phyloP scores from a whole-genome alignment of 92 coral and sea anemone species.

The Paramuricea clavata region DNA sequence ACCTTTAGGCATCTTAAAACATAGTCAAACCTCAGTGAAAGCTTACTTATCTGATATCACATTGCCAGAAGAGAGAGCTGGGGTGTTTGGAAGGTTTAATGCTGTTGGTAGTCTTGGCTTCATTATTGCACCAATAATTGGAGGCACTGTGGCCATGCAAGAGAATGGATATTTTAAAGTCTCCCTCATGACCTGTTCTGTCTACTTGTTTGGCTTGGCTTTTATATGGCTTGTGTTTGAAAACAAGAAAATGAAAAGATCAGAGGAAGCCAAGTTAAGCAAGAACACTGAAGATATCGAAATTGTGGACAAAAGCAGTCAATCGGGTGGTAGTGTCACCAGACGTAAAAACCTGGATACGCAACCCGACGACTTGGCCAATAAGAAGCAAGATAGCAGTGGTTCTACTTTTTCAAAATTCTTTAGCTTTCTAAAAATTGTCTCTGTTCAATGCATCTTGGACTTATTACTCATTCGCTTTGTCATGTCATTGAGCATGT shows the following conservation, averaged over 20 bases:
- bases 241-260: slow-evolving; percentile 34
- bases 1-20: slow-evolving; percentile 87
- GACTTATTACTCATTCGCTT: slow-evolving; percentile 85
- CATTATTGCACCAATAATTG: slow-evolving; percentile 93
- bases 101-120: slow-evolving; percentile 92
- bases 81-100: slow-evolving; percentile 90
- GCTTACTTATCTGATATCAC: slow-evolving; percentile 88
- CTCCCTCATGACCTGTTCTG: slow-evolving; percentile 68
- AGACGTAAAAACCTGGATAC: background rate
- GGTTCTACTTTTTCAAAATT: slow-evolving; percentile 30
- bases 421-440: slow-evolving; percentile 47
- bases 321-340: background rate
- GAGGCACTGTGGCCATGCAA: slow-evolving; percentile 91
- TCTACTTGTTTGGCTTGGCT: slow-evolving; percentile 67
- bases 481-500: slow-evolving; percentile 86
- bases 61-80: slow-evolving; percentile 77
- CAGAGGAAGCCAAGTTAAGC: background rate
- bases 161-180: slow-evolving; percentile 88
- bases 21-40: slow-evolving; percentile 85
- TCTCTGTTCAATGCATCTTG: slow-evolving; percentile 71
- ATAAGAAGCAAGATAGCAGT: background rate
- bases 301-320: background rate
- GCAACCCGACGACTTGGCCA: background rate
- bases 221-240: slow-evolving; percentile 82
- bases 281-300: slow-evolving; percentile 15